Evolutionary conservation across 1,140 invertebrate species (phyloP).

Genomic region (Dryas iulia): DNA sequence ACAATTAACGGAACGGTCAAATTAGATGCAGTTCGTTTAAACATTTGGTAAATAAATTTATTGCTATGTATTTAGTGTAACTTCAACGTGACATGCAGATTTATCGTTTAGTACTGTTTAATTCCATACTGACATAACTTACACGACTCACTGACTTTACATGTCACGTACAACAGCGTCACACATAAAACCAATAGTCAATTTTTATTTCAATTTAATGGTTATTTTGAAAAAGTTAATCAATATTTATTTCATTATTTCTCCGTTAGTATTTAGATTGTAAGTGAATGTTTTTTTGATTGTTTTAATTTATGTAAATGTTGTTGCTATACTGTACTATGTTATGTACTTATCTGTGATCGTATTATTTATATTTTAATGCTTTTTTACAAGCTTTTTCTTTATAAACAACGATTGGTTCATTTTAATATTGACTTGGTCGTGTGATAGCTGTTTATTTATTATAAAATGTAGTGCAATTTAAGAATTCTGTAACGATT

Average conservation of each 20-base stretch:
- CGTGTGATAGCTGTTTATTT: conserved; percentile 34
- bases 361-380: conserved; percentile 34
- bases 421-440: conserved; percentile 41
- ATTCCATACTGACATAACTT: conserved; percentile 2
- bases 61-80: background rate
- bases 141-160: too few relatives aligned
- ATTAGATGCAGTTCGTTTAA: background rate
- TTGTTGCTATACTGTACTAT: conserved; percentile 37
- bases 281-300: conserved; percentile 46
- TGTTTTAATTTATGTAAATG: conserved; percentile 36
- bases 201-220: conserved; percentile 27
- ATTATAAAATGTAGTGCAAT: background rate
- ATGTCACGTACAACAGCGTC: conserved; percentile 16
- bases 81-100: background rate
- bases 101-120: background rate
- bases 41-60: background rate
- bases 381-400: background rate
- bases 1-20: background rate
- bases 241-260: background rate
- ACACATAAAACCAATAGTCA: conserved; percentile 55
- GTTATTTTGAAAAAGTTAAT: background rate
- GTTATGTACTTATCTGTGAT: conserved; percentile 62
- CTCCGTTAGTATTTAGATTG: conserved; percentile 43
- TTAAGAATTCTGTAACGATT: background rate
- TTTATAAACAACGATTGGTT: background rate